A percentile compares a stretch with the other conserved stretches of the same genome.
These are phyloP conservation scores for Mellilla xanthometata DNA, from an alignment of 2,888 invertebrate species.

Conservation along the genomic window DNA sequence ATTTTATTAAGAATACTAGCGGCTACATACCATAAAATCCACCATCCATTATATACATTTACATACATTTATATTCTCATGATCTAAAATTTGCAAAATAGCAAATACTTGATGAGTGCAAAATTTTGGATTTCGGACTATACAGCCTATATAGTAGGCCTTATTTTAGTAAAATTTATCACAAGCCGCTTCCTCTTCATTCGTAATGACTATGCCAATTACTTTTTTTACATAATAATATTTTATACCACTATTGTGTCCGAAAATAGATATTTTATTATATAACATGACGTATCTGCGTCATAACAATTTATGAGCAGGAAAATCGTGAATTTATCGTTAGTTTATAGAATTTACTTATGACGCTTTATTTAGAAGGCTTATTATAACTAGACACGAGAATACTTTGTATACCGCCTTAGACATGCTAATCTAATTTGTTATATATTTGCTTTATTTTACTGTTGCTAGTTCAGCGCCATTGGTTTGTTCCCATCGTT, in stretches of 20 bases:
- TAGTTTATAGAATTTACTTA: slow-evolving; percentile 10
- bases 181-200: not conserved
- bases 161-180: no score
- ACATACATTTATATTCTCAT: no score
- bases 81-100: no score
- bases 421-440: slow-evolving; percentile 11
- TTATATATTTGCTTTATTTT: slow-evolving; percentile 4
- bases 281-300: slow-evolving; percentile 9
- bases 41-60: no score
- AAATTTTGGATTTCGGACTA: no score
- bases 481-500: no score
- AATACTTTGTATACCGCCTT: not conserved
- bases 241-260: not conserved
- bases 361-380: slow-evolving; percentile 13
- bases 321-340: slow-evolving; percentile 36
- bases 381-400: slow-evolving; percentile 11
- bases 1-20: no score
- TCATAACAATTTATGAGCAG: slow-evolving; percentile 25
- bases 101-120: no score
- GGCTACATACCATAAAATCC: no score
- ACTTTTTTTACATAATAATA: not conserved
- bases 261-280: slow-evolving; percentile 6
- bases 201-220: not conserved
- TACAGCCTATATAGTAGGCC: no score
- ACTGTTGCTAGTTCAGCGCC: not conserved